phyloP scores from a whole-genome alignment of 2,888 invertebrate species.

The Leptinotarsa haldemani region DNA sequence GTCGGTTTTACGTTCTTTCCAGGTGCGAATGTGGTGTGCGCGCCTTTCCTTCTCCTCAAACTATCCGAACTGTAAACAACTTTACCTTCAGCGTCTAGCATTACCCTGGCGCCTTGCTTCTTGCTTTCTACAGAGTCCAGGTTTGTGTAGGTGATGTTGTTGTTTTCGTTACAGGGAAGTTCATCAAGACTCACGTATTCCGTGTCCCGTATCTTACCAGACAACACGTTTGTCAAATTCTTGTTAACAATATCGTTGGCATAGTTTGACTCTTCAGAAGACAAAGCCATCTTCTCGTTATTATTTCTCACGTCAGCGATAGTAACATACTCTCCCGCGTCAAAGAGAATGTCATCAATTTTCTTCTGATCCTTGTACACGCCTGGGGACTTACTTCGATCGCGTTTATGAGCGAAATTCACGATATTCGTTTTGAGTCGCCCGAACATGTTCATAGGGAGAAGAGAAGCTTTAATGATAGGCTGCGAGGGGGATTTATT shows the following conservation, averaged over 20 bases:
- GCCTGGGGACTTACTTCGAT: conserved; percentile 69
- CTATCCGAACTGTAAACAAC: conserved; percentile 91
- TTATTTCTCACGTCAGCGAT: conserved; percentile 86
- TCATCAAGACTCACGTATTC: conserved; percentile 88
- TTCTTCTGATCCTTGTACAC: conserved; percentile 60
- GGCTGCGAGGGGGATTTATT: conserved; percentile 55
- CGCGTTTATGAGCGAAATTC: conserved; percentile 57
- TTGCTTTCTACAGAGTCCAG: conserved; percentile 69
- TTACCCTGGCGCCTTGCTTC: conserved; percentile 81
- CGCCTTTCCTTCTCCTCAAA: conserved; percentile 80
- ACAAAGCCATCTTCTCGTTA: conserved; percentile 70
- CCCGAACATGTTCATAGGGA: conserved; percentile 79
- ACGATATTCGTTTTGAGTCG: conserved; percentile 70
- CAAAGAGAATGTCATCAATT: conserved; percentile 55
- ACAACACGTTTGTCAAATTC: conserved; percentile 71
- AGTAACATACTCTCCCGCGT: conserved; percentile 86
- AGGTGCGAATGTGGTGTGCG: conserved; percentile 88
- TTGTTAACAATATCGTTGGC: conserved; percentile 77
- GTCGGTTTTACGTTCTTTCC: conserved; percentile 84
- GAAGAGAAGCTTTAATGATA: conserved; percentile 66
- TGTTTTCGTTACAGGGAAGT: conserved; percentile 69
- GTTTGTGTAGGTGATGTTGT: conserved; percentile 44
- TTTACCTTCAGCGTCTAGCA: conserved; percentile 87
- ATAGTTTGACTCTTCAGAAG: conserved; percentile 67
- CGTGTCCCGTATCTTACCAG: conserved; percentile 73